These are phyloP conservation scores for Psittacula derbiana DNA, from an alignment of 2,797 vertebrate species.

Conservation along the genomic window DNA sequence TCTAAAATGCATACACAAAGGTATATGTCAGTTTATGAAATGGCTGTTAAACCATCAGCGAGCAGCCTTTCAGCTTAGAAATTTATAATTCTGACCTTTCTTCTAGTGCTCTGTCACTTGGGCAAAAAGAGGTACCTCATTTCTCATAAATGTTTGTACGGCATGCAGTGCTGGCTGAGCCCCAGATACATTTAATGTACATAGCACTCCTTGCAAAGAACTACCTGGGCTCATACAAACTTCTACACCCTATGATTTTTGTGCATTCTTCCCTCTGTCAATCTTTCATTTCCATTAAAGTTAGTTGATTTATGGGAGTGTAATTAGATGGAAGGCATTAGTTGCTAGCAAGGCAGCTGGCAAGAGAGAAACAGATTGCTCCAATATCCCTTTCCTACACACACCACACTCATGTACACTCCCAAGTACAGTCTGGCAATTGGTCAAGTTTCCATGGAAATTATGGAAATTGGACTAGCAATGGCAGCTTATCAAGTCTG, in stretches of 20 bases:
- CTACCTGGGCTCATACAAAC: rapidly evolving
- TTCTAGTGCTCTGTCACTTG: not conserved
- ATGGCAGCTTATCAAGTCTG: not conserved
- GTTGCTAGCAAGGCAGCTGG: not conserved
- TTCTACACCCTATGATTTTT: not conserved
- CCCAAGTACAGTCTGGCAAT: not conserved
- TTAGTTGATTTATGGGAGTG: not conserved
- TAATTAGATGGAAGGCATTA: not conserved
- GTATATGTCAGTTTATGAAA: not conserved
- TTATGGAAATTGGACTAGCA: not conserved
- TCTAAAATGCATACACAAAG: not conserved
- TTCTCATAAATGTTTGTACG: not conserved
- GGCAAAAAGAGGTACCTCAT: not conserved
- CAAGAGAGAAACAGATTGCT: not conserved
- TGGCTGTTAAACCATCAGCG: not conserved
- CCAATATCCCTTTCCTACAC: not conserved
- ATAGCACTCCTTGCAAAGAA: not conserved
- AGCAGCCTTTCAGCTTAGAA: not conserved
- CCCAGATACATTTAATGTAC: not conserved
- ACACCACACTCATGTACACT: not conserved
- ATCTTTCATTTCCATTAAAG: not conserved
- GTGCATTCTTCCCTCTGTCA: not conserved
- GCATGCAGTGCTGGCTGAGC: not conserved
- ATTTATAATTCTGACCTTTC: not conserved
- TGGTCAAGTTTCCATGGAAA: constrained; percentile 44